Percentiles rank a stretch among this genome's conserved stretches.
These are phyloP conservation scores for Enteromius argenteus DNA, from an alignment of 2,797 vertebrate genomes.

Conservation along the genomic window DNA sequence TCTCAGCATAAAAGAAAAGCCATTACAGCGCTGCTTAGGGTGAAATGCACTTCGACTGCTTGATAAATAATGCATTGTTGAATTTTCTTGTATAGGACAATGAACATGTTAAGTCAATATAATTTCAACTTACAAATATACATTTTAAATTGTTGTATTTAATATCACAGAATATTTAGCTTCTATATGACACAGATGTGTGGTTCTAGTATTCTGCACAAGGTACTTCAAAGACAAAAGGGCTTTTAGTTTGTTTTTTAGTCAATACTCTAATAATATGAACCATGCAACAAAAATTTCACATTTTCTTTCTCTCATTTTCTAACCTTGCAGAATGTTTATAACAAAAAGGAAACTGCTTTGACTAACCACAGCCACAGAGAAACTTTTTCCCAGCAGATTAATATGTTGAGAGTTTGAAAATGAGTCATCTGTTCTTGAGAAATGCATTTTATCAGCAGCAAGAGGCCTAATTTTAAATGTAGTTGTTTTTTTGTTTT, in stretches of 20 bases:
- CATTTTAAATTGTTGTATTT: neutral
- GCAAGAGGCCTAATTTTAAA: neutral
- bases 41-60: neutral
- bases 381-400: neutral
- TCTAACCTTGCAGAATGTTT: neutral
- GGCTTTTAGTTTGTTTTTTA: neutral
- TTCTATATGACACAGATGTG: neutral
- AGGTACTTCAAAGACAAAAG: neutral
- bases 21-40: neutral
- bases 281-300: neutral
- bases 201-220: neutral
- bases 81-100: conserved; percentile 11
- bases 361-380: neutral
- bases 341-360: neutral
- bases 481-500: neutral
- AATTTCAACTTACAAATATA: neutral
- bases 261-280: neutral
- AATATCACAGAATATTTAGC: neutral
- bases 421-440: neutral
- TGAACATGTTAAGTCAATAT: neutral
- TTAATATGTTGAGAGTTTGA: neutral
- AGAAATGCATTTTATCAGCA: conserved; percentile 1
- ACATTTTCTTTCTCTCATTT: neutral
- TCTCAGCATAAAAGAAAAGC: neutral
- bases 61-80: conserved; percentile 8